phyloP scores from a whole-genome alignment of 2,888 invertebrate species.

The Leucophora obtusa region DNA sequence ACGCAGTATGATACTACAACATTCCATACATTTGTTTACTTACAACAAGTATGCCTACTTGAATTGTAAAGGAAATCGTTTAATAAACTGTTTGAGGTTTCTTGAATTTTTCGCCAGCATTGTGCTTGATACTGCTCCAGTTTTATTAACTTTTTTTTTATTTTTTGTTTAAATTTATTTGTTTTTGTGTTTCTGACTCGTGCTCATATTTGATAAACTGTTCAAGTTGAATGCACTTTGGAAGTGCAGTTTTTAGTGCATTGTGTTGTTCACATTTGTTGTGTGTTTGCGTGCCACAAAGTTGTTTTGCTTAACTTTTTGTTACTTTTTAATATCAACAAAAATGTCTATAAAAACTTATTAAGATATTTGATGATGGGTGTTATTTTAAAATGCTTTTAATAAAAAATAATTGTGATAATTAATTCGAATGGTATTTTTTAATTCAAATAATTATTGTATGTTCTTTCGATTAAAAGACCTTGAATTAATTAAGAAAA shows the following conservation, averaged over 20 bases:
- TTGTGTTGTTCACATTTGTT: slow-evolving; percentile 18
- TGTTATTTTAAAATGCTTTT: slow-evolving; percentile 39
- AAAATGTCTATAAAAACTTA: slow-evolving; percentile 1
- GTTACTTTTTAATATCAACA: slow-evolving; percentile 38
- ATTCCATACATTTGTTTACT: not conserved
- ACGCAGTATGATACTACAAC: slow-evolving; percentile 35
- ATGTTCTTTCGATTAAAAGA: slow-evolving; percentile 20
- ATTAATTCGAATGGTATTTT: slow-evolving; percentile 49
- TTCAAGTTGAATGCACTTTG: slow-evolving; percentile 62
- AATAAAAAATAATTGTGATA: slow-evolving; percentile 44
- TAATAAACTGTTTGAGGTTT: slow-evolving; percentile 28
- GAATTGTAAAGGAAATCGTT: slow-evolving; percentile 37
- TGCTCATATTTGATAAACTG: slow-evolving; percentile 16
- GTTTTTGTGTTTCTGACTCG: slow-evolving; percentile 37
- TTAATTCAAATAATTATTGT: slow-evolving; percentile 26
- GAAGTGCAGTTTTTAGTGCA: slow-evolving; percentile 17
- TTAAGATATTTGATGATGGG: slow-evolving; percentile 52
- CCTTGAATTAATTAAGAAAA: slow-evolving; percentile 54
- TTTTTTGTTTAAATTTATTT: slow-evolving; percentile 10
- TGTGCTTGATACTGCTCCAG: slow-evolving; percentile 51
- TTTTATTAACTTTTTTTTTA: slow-evolving; percentile 36
- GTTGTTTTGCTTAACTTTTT: slow-evolving; percentile 37
- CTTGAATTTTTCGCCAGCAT: not conserved
- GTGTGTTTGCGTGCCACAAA: slow-evolving; percentile 50
- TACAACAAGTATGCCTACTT: not conserved